phyloP scores from a whole-genome alignment of 2,888 invertebrate species.

The Trachelus stipa region DNA sequence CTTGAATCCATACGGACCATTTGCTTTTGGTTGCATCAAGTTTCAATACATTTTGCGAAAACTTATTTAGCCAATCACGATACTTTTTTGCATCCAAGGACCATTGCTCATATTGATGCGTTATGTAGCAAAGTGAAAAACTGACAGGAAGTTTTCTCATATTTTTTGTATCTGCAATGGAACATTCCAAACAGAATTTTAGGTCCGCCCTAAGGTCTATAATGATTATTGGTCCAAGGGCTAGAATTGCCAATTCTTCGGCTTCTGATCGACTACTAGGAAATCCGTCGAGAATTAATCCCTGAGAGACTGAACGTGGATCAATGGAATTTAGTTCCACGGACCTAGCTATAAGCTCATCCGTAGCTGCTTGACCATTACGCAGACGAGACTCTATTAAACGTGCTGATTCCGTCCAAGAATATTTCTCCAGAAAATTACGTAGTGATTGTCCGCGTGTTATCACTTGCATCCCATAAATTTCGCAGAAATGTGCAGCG shows the following conservation, averaged over 20 bases:
- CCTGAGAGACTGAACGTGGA: conserved; percentile 68
- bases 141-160: conserved; percentile 63
- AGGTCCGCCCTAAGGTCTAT: conserved; percentile 68
- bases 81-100: conserved; percentile 55
- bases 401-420: conserved; percentile 69
- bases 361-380: conserved; percentile 66
- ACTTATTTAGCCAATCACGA: conserved; percentile 69
- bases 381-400: conserved; percentile 64
- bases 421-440: conserved; percentile 67
- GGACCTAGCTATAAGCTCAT: conserved; percentile 68
- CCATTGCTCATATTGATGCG: conserved; percentile 68
- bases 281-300: conserved; percentile 75
- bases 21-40: conserved; percentile 69
- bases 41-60: conserved; percentile 70
- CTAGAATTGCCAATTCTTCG: conserved; percentile 67
- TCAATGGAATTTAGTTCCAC: conserved; percentile 70
- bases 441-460: conserved; percentile 71
- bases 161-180: conserved; percentile 60
- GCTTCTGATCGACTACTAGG: conserved; percentile 70
- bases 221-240: conserved; percentile 72
- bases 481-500: conserved; percentile 69
- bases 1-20: conserved; percentile 70
- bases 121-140: conserved; percentile 65
- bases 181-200: conserved; percentile 63
- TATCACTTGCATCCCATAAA: conserved; percentile 70